Base-by-base conservation (phyloP, 2,113 vertebrate species). In the Silurus asotus region DNA sequence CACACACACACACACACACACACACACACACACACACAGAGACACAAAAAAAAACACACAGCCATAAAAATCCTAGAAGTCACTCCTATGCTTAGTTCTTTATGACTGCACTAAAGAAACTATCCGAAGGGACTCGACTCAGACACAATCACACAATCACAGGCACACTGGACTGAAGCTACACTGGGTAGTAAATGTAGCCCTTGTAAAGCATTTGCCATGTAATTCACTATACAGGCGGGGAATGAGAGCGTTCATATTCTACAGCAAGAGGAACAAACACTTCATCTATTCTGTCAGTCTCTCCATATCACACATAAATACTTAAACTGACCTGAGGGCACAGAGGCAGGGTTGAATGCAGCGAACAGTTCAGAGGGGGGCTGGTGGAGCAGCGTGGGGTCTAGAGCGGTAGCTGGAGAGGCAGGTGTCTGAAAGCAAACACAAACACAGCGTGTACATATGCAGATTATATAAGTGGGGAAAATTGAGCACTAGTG, bases 361-460 rank as follows among this genome's bases (percentile, higher is more conserved):
- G 97, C 94, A 93, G 96, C 92, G 88, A 97, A 99, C 92, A 98
- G 94, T 89, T 99, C 97, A 53, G 97, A 93, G 89, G 97, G 96
- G 88, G 96, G 96, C 90, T 97, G 96, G 94, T 97, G 96, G 91
- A 96, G 96, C 93, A 96, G 96, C 92, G 95, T 95, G 79, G 96
- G 96, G 95, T 97, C 97, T 91, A 99, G 96, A 93, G 96, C 96
- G 95, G 97, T 97, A 95, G 97, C 97, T 90, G 98, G 98, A 95
- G 98, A 98, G 90, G 96, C 97, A 88, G 98, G 98, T 90, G 97
- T 99, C 98, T 99, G 91, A 7, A 23, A 49, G 23, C 70, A 69
- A 72, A 79, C 37, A 82, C 8, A 82, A 75, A 51, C 45, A 19
- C 5, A 84, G 14, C 64, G 55, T 64, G 70, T 79, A 74, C 20